These are phyloP conservation scores for Branchipolynoe longqiensis DNA, from an alignment of 2,888 invertebrate genomes.

Conservation along the genomic window DNA sequence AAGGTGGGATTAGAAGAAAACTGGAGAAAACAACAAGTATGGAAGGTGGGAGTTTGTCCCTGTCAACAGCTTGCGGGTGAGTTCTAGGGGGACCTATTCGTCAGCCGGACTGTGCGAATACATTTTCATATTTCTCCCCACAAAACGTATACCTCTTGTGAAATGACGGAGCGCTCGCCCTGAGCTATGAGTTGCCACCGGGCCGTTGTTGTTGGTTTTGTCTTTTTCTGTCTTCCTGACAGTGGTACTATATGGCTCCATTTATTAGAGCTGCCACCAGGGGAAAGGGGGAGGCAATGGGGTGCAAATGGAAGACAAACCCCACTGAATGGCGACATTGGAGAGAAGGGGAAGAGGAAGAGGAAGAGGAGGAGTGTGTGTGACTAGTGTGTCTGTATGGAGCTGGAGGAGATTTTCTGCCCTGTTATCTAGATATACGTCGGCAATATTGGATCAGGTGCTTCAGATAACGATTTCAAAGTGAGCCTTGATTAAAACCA, in stretches of 20 bases:
- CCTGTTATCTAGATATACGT: no score
- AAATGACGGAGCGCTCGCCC: not conserved
- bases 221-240: not conserved
- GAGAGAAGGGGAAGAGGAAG: no score
- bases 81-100: not conserved
- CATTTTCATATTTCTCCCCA: conserved; percentile 46
- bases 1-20: conserved; percentile 54
- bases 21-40: conserved; percentile 26
- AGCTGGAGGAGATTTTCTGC: no score
- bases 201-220: not conserved
- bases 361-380: no score
- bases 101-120: conserved; percentile 5
- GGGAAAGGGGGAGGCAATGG: no score
- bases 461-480: no score
- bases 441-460: no score
- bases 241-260: not conserved
- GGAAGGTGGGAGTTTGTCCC: conserved; percentile 33
- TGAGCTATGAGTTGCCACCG: conserved; percentile 6
- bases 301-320: no score
- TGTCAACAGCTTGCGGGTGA: conserved; percentile 17
- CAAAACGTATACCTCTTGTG: not conserved
- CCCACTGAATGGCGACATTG: no score
- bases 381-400: no score
- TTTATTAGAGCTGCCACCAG: no score
- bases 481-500: no score